Evolutionary conservation across 2,888 invertebrate species (phyloP).

Genomic region (Neria commutata): DNA sequence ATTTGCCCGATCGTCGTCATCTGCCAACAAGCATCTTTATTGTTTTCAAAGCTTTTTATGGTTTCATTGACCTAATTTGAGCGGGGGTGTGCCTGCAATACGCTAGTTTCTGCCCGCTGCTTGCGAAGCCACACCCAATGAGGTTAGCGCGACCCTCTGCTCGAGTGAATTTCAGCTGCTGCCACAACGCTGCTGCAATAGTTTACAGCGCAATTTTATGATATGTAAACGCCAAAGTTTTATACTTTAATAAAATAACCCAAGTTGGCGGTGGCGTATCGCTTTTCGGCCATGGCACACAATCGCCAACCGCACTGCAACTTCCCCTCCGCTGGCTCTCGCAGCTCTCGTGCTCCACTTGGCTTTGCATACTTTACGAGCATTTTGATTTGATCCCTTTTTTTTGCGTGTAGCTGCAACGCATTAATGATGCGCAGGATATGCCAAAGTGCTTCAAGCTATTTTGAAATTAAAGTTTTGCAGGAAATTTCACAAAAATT

Average conservation of each 20-base stretch:
- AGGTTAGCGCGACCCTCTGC: background rate
- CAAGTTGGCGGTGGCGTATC: no score
- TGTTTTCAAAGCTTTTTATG: constrained; percentile 20
- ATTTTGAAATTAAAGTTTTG: no score
- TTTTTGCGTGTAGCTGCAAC: no score
- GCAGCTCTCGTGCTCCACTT: no score
- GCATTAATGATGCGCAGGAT: no score
- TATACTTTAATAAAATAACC: background rate
- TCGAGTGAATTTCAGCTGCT: background rate
- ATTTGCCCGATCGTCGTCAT: background rate
- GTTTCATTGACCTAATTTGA: constrained; percentile 29
- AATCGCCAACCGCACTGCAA: no score
- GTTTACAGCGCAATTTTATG: background rate
- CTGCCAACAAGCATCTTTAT: constrained; percentile 1
- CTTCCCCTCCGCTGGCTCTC: no score
- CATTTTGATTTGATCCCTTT: background rate
- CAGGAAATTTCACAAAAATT: no score
- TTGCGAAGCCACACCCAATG: background rate
- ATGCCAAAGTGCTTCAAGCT: no score
- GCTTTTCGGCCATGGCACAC: no score
- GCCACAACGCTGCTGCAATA: background rate
- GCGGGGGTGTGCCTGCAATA: background rate
- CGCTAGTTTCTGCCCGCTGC: background rate
- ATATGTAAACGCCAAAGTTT: no score
- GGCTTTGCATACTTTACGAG: background rate